These are phyloP conservation scores for Mobula birostris DNA, from an alignment of 2,113 vertebrate genomes.

Conservation along the genomic window DNA sequence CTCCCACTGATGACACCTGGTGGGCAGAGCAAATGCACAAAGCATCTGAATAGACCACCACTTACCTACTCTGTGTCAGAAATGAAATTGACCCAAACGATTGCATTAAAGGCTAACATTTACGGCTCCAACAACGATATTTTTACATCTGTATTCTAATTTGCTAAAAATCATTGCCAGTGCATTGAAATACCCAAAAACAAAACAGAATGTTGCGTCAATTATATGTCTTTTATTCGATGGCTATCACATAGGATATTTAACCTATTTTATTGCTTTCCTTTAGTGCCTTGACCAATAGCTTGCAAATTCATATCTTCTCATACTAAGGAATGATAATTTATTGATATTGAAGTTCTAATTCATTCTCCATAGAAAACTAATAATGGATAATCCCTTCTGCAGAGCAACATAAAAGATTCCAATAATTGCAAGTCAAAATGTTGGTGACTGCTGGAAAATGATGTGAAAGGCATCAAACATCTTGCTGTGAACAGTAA, in stretches of 20 bases:
- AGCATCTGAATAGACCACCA: background rate
- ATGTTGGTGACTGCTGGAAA: slow-evolving; percentile 46
- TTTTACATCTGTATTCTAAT: background rate
- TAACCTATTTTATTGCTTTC: slow-evolving; percentile 19
- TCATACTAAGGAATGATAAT: slow-evolving; percentile 23
- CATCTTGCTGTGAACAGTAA: slow-evolving; percentile 55
- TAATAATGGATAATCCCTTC: slow-evolving; percentile 26
- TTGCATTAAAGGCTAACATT: background rate
- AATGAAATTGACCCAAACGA: background rate
- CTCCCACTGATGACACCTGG: background rate
- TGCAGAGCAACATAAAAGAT: slow-evolving; percentile 33
- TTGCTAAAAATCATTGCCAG: background rate
- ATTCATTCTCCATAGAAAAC: slow-evolving; percentile 35
- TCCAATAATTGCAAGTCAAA: slow-evolving; percentile 42
- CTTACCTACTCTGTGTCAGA: background rate
- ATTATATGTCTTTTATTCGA: background rate
- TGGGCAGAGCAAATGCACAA: background rate
- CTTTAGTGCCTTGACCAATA: slow-evolving; percentile 22
- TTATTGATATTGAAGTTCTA: slow-evolving; percentile 37
- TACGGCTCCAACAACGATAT: background rate
- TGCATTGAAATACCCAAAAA: background rate
- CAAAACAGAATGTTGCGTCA: background rate
- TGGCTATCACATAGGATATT: background rate
- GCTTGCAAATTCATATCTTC: slow-evolving; percentile 27
- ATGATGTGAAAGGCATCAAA: slow-evolving; percentile 47